A percentile compares a stretch with the other conserved stretches of the same genome.
phyloP scores from a whole-genome alignment of 92 coral and sea anemone species.

The Epizoanthus illoricatus region DNA sequence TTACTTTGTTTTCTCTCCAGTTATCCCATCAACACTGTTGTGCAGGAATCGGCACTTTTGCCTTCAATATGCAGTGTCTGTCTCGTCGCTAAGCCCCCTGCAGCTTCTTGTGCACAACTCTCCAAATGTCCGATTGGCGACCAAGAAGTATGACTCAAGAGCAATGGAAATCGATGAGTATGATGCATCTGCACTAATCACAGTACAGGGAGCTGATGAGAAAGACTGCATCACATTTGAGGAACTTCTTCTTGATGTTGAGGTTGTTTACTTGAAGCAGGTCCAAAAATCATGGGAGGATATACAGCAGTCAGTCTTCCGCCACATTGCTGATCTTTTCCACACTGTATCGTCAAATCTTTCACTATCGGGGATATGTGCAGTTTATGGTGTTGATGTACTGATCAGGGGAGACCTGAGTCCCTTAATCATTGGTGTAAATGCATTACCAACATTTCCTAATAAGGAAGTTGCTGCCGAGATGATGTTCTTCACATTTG shows the following conservation, averaged over 20 bases:
- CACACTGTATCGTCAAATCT: slow-evolving; percentile 56
- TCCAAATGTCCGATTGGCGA: slow-evolving; percentile 64
- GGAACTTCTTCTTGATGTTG: slow-evolving; percentile 61
- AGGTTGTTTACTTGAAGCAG: slow-evolving; percentile 46
- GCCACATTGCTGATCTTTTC: slow-evolving; percentile 62
- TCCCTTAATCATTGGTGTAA: slow-evolving; percentile 65
- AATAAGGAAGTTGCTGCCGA: slow-evolving; percentile 56
- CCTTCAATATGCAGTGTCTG: slow-evolving; percentile 74
- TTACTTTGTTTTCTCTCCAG: slow-evolving; percentile 39
- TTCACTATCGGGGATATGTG: slow-evolving; percentile 43
- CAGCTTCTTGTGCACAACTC: slow-evolving; percentile 71
- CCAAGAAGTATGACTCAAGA: slow-evolving; percentile 43
- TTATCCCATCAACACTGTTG: slow-evolving; percentile 51
- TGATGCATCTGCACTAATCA: slow-evolving; percentile 48
- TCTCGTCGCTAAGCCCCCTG: slow-evolving; percentile 60
- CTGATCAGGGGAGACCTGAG: slow-evolving; percentile 61
- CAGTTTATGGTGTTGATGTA: slow-evolving; percentile 81
- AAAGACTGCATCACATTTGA: slow-evolving; percentile 56
- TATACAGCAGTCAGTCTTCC: slow-evolving; percentile 47
- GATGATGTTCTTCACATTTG: slow-evolving; percentile 56
- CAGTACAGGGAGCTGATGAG: slow-evolving; percentile 28
- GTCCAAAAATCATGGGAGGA: slow-evolving; percentile 57
- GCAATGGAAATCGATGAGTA: slow-evolving; percentile 63
- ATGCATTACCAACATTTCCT: slow-evolving; percentile 68
- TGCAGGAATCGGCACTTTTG: slow-evolving; percentile 66